Evolutionary conservation across 2,888 invertebrate species (phyloP), one percentile per base, ranked within the genome.

Genomic region (Trichacis sp.): DNA sequence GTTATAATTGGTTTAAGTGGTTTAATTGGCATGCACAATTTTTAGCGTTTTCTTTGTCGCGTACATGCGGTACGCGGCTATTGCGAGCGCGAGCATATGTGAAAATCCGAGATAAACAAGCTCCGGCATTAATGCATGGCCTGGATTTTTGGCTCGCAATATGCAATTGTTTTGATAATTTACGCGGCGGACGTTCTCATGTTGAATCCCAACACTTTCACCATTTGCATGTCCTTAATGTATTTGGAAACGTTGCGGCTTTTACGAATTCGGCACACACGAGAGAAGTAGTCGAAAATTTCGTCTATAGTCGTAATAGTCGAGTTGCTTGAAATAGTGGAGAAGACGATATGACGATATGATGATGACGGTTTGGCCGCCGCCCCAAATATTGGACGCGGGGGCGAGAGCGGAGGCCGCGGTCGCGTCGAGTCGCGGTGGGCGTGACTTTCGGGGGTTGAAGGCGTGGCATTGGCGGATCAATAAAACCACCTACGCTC

Each of bases 381-480:
- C 24, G 24, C 24, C 24, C 24, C 24, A 24, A 24, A 24, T n/a
- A n/a, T 24, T 24, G 4, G 24, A 24, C 24, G 3, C 40, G 17
- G 36, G n/a, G n/a, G n/a, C n/a, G n/a, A n/a, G n/a, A n/a, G n/a
- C n/a, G n/a, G n/a, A n/a, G n/a, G n/a, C n/a, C n/a, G n/a, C n/a
- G n/a, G n/a, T n/a, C 30, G 46, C 52, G 33, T 47, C 47, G 55
- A 57, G 45, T 50, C 57, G 58, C 61, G 55, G 47, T 78, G 73
- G 80, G 80, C 79, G 81, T 78, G 77, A 74, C 76, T 68, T 74
- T 64, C 70, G 73, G 68, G 75, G 76, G 73, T 75, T 70, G 75
- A 68, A 66, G 83, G 83, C 83, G 83, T 81, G 82, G 82, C 74
- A 52, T 75, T 36, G 20, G 20, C 33, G 71, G 83, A 83, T 83